Base-by-base conservation (phyloP, 2,797 vertebrate genomes). In the Phalanger gymnotis region DNA sequence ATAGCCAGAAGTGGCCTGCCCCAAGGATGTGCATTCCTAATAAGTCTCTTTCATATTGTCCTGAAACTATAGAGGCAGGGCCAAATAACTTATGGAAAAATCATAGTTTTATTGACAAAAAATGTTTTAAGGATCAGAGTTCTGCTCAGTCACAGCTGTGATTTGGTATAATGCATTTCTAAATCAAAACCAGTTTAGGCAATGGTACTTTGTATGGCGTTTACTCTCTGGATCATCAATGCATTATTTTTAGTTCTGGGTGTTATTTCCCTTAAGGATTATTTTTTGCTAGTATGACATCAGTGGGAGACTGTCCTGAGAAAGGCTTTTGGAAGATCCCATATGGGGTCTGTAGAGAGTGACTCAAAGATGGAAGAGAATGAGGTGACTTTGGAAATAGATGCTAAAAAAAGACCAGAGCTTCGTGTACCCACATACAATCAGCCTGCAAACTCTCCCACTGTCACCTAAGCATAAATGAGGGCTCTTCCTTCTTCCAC, bases 21-120 rank as follows among this genome's bases (percentile, higher is more conserved):
- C 61, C n/a, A 1, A 52, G 73, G 27, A 47, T 54, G n/a, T 10
- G 13, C 53, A 28, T 16, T 27, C 52, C 58, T 56, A 66, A 90
- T 14, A 1, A 10, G n/a, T 53, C 66, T 87, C 25, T 95, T 52
- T 31, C 93, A 51, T 22, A 16, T 5, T 91, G 58, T n/a, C 66
- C 53, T 92, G 58, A 93, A 95, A 51, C 57, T 53, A 30, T 34
- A 54, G 52, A 22, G 81, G 94, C 91, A 81, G 94, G 40, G 0
- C 53, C 90, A 97, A 94, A 96, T 95, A 96, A 98, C 73, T 97
- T 92, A 96, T n/a, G 53, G 54, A 94, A 97, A 97, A 92, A 9
- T 53, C 11, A 87, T 4, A 90, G 47, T 91, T 93, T 94, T 96
- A 91, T 53, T 90, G 97, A 95, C 61, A 56, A 54, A 55, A 95